Evolutionary conservation across 1,140 invertebrate species (phyloP), one percentile per base, ranked within the genome.

Genomic region (Caerostris extrusa): DNA sequence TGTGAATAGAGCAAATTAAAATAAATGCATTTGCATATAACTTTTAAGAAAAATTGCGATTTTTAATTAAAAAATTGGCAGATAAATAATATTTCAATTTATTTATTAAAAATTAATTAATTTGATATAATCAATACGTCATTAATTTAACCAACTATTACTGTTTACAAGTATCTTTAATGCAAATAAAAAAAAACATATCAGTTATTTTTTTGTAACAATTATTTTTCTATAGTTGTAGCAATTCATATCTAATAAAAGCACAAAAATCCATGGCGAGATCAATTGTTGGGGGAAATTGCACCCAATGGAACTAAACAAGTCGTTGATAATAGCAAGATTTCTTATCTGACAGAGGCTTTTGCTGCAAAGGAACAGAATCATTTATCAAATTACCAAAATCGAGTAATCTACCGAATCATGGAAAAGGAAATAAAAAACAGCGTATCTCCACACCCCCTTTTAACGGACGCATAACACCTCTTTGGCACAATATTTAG

Each of bases 321-420:
- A 50, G 34, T 19, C 34, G 7, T 50, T 77, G 71, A 77, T 77
- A 77, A 77, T 34, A 19, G 10, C 53, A 77, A 77, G 10, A 85
- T 85, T n/a, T n/a, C n/a, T n/a, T n/a, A n/a, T n/a, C n/a, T n/a
- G n/a, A n/a, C n/a, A n/a, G n/a, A n/a, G n/a, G 8, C 19, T n/a
- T 57, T 14, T 57, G 34, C 53, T 64, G 12, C 12, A 88, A 19
- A 53, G n/a, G 10, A 61, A 88, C 5, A 67, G 60, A 17, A 64
- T 50, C 86, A 88, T 88, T 88, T 50, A 88, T 88, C 86, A 88
- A 58, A 85, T 85, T 88, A 50, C 86, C 61, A 50, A 55, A 67
- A 58, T 17, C 58, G 53, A 88, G 60, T 67, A 64, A 88, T 88
- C 86, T 83, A 17, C 82, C 19, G 34, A 88, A 57, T 88, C 86